phyloP scores from a whole-genome alignment of 2,797 vertebrate genomes.

The Melanotaenia parkinsoni region DNA sequence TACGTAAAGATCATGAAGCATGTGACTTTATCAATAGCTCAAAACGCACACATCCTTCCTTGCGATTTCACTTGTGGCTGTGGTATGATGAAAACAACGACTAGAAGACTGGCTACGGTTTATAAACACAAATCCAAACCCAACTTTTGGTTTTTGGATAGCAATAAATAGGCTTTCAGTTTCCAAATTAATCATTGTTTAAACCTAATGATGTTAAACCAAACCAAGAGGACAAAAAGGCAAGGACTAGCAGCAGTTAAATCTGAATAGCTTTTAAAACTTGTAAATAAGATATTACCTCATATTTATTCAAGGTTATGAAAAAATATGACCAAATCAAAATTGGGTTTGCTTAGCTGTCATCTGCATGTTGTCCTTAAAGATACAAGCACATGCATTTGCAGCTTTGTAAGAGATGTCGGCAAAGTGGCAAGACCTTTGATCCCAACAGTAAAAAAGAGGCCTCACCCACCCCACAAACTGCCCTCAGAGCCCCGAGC shows the following conservation, averaged over 20 bases:
- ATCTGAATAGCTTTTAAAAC: background rate
- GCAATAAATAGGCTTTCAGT: slow-evolving; percentile 49
- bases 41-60: slow-evolving; percentile 28
- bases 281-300: background rate
- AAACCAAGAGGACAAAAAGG: slow-evolving; percentile 29
- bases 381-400: slow-evolving; percentile 15
- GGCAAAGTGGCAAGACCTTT: slow-evolving; percentile 44
- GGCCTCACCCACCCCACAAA: slow-evolving; percentile 50
- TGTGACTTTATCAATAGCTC: slow-evolving; percentile 35
- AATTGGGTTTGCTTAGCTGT: background rate
- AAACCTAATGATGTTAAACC: slow-evolving; percentile 45
- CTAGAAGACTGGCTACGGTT: slow-evolving; percentile 34
- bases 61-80: slow-evolving; percentile 49
- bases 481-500: slow-evolving; percentile 45
- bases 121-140: slow-evolving; percentile 59
- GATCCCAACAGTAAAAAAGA: slow-evolving; percentile 59
- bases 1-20: slow-evolving; percentile 20
- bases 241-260: slow-evolving; percentile 16
- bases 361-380: background rate
- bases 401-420: slow-evolving; percentile 33
- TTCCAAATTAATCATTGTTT: slow-evolving; percentile 45
- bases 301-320: background rate
- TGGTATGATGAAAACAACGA: slow-evolving; percentile 34
- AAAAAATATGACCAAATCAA: background rate
- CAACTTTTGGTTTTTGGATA: slow-evolving; percentile 48